Evolutionary conservation across 2,797 vertebrate genomes (phyloP), one percentile per base, ranked within the genome.

Genomic region (Pithecia hirsuta): DNA sequence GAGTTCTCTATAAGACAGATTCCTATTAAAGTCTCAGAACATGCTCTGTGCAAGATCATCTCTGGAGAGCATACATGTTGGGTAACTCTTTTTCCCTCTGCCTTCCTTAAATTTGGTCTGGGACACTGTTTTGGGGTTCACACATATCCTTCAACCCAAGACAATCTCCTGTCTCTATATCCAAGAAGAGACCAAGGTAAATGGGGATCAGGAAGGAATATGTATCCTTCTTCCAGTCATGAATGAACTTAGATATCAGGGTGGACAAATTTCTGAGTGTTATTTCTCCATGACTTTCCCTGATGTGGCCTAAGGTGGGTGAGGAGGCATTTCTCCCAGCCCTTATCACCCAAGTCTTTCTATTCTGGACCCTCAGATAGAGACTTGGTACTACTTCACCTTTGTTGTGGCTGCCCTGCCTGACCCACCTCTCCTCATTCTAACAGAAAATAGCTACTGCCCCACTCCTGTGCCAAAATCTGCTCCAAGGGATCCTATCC

Each of bases 381-480:
- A 52, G 15, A 48, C 24, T 76, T 79, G 59, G 44, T 12, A 78
- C 28, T 57, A 55, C 7, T 22, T 89, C 12, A 39, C 61, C n/a
- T 93, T 95, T 61, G 30, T 92, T 85, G 55, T 50, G 78, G 52
- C 41, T 70, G 9, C n/a, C 28, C 15, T 59, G 20, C 36, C 82
- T 89, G 57, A 95, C 30, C 30, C 24, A 52, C 78, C 52, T 89
- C 9, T 84, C 33, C 12, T 36, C 39, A 93, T 85, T 61, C 64
- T 74, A 80, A 95, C 79, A 97, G 92, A 92, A 97, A 93, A 33
- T 93, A 55, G n/a, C n/a, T 67, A 75, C 84, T 79, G 26, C 11
- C 44, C 80, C 67, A 41, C 41, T 95, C 46, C n/a, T 91, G 59
- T 96, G 90, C 83, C 57, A 86, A 76, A 41, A 64, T 72, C 92